These are phyloP conservation scores for Cyanoderma ruficeps DNA, from an alignment of 2,113 vertebrate species.

Conservation along the genomic window DNA sequence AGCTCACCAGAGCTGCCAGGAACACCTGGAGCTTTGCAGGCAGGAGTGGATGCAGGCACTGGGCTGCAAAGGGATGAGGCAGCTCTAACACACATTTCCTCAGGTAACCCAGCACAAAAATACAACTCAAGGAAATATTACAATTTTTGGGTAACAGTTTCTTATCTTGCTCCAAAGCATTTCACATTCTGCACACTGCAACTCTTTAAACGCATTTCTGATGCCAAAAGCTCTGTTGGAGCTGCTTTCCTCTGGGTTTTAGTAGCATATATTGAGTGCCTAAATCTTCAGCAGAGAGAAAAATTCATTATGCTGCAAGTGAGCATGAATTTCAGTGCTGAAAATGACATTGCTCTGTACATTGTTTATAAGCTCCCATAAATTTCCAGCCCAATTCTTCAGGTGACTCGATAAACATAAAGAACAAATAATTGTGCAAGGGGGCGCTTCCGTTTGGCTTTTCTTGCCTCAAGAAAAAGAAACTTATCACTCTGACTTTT, in stretches of 20 bases:
- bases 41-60: background rate
- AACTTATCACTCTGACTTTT: background rate
- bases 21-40: background rate
- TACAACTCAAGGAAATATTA: background rate
- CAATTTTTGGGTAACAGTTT: background rate
- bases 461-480: background rate
- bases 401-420: background rate
- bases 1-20: background rate
- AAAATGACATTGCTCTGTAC: background rate
- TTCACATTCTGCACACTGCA: background rate
- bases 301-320: background rate
- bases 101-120: background rate
- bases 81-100: background rate
- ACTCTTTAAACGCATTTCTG: background rate
- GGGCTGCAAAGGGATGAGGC: background rate
- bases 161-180: background rate
- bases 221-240: background rate
- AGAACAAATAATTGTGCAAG: background rate
- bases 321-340: background rate
- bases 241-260: background rate
- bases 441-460: background rate
- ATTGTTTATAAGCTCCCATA: background rate
- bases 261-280: background rate
- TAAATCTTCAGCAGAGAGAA: background rate
- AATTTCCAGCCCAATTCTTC: background rate